phyloP scores from a whole-genome alignment of 2,113 vertebrate species.

The Cairina moschata region DNA sequence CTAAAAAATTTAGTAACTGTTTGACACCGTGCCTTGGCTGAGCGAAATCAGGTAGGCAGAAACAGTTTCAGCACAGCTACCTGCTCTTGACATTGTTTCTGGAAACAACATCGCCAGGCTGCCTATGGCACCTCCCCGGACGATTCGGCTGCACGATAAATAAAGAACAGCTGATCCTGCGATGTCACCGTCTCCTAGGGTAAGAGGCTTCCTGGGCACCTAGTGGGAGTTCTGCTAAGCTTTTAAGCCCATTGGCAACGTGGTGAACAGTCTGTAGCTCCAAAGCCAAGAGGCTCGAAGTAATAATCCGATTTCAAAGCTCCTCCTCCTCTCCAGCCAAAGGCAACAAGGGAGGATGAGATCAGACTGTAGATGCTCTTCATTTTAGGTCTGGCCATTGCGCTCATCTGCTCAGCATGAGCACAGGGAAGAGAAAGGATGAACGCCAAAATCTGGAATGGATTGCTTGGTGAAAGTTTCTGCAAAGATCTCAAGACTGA shows the following conservation, averaged over 20 bases:
- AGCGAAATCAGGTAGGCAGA: not conserved
- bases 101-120: not conserved
- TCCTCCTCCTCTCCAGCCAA: constrained; percentile 63
- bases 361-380: constrained; percentile 70
- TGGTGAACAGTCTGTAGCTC: constrained; percentile 72
- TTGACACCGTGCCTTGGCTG: not conserved
- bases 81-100: constrained; percentile 29
- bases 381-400: constrained; percentile 57
- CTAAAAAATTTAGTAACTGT: not conserved
- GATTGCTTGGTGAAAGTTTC: constrained; percentile 37
- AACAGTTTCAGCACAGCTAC: not conserved
- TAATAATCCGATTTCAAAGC: constrained; percentile 74
- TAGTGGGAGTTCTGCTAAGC: constrained; percentile 75
- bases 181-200: constrained; percentile 54
- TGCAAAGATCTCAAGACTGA: constrained; percentile 23
- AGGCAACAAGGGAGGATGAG: constrained; percentile 67
- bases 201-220: constrained; percentile 75
- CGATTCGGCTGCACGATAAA: constrained; percentile 30
- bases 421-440: not conserved
- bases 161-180: constrained; percentile 75
- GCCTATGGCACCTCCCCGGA: not conserved
- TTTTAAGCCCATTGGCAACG: constrained; percentile 73
- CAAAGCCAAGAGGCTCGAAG: constrained; percentile 71
- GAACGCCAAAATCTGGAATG: constrained; percentile 56
- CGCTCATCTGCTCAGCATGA: constrained; percentile 61